Conservation (phyloP, 2,888 invertebrate species). For the Nipponacmea schrenckii region DNA sequence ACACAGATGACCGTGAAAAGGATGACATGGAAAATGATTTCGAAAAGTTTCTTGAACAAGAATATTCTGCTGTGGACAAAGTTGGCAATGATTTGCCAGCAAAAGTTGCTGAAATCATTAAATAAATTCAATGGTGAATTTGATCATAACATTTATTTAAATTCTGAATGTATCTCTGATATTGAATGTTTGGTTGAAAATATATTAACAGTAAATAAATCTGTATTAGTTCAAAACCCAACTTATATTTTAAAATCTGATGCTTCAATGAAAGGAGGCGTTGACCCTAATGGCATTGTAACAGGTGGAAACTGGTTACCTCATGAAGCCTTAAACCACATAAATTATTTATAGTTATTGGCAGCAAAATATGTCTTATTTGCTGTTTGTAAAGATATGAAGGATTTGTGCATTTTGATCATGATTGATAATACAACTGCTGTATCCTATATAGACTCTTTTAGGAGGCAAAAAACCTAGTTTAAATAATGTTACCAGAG, state of each 20-base stretch:
- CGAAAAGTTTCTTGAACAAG: too few relatives aligned
- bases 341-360: too few relatives aligned
- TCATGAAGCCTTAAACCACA: too few relatives aligned
- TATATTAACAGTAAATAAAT: too few relatives aligned
- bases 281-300: not conserved
- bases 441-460: not conserved
- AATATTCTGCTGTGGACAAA: too few relatives aligned
- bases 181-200: not conserved
- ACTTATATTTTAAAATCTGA: not conserved
- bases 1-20: too few relatives aligned
- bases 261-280: not conserved
- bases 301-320: too few relatives aligned
- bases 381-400: not conserved
- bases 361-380: too few relatives aligned
- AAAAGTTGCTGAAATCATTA: not conserved
- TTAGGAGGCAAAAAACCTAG: not conserved
- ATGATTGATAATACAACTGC: not conserved
- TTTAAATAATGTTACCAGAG: conserved; percentile 11
- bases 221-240: not conserved
- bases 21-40: too few relatives aligned
- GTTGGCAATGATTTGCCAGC: not conserved
- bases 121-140: not conserved
- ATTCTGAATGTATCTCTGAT: not conserved
- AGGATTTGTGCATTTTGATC: not conserved
- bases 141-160: not conserved